Percentiles rank a stretch among this genome's conserved stretches.
phyloP scores from a whole-genome alignment of 2,113 vertebrate species.

The Vimba vimba region DNA sequence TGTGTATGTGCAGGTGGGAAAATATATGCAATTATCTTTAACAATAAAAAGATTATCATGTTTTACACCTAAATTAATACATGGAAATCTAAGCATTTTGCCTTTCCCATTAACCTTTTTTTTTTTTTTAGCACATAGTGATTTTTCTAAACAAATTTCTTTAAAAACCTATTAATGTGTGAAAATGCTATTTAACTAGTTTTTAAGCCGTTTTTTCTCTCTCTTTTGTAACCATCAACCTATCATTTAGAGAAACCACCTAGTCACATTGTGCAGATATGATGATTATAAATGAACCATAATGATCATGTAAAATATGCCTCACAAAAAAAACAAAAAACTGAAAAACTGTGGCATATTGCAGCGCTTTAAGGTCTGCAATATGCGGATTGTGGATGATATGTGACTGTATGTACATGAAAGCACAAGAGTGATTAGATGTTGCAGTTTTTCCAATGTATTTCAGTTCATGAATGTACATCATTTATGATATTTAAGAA shows the following conservation, averaged over 20 bases:
- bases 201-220: not conserved
- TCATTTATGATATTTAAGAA: conserved; percentile 14
- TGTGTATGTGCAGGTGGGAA: not conserved
- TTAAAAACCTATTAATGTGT: not conserved
- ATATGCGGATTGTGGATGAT: conserved; percentile 10
- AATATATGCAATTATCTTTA: not conserved
- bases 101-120: not conserved
- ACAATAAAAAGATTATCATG: not conserved
- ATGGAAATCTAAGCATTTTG: not conserved
- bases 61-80: not conserved
- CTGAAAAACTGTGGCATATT: not conserved
- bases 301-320: conserved; percentile 8
- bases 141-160: conserved; percentile 1
- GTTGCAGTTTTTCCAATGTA: not conserved
- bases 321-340: not conserved
- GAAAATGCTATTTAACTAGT: not conserved
- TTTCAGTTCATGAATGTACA: not conserved
- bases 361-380: not conserved
- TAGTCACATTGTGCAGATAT: not conserved
- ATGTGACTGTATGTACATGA: not conserved
- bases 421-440: not conserved
- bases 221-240: conserved; percentile 7
- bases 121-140: not conserved
- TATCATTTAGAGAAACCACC: not conserved
- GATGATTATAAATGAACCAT: conserved; percentile 1